Evolutionary conservation across 92 coral and sea anemone species (phyloP).

Genomic region (Blastomussa wellsi): DNA sequence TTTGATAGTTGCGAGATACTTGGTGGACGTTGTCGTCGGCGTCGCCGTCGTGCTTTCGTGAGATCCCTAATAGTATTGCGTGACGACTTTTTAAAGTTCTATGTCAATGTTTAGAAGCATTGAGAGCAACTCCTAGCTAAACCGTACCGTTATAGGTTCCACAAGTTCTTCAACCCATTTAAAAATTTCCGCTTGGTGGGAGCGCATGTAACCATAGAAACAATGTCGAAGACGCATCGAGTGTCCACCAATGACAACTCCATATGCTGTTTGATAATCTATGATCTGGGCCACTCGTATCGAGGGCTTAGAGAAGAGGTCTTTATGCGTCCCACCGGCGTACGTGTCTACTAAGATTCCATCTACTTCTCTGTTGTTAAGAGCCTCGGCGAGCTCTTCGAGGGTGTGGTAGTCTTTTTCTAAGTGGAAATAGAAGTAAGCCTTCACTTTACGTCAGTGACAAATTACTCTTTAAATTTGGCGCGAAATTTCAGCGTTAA

Average conservation of each 20-base stretch:
- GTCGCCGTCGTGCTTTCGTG: no score
- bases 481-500: no score
- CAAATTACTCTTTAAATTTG: no score
- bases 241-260: slow-evolving; percentile 64
- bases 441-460: no score
- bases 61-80: no score
- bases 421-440: not conserved
- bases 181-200: slow-evolving; percentile 48
- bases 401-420: slow-evolving; percentile 50
- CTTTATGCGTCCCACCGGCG: slow-evolving; percentile 58
- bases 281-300: slow-evolving; percentile 52
- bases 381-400: slow-evolving; percentile 51
- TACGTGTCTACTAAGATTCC: slow-evolving; percentile 64
- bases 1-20: no score
- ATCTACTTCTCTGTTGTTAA: slow-evolving; percentile 42
- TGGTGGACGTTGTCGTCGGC: no score
- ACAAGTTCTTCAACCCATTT: slow-evolving; percentile 49
- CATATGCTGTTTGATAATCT: slow-evolving; percentile 68
- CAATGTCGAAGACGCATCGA: slow-evolving; percentile 65
- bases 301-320: slow-evolving; percentile 55
- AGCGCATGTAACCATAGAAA: slow-evolving; percentile 49
- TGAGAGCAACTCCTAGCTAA: not conserved
- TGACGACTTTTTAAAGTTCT: no score
- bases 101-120: no score
- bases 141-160: slow-evolving; percentile 45